Base-by-base conservation (phyloP, 1,140 invertebrate species). In the Cyclina sinensis region DNA sequence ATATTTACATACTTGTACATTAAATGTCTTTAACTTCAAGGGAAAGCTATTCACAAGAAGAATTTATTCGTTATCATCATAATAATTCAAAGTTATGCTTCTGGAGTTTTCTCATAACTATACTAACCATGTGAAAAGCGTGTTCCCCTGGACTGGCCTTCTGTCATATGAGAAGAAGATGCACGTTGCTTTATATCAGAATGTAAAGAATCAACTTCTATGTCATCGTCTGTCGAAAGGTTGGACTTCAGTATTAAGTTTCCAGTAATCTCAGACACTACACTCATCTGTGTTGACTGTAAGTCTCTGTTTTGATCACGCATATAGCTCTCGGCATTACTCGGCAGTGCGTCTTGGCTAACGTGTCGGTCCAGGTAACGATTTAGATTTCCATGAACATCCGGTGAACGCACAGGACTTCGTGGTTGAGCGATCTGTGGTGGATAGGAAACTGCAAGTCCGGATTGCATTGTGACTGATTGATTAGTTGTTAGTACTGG, bases 191-290 rank as follows among this genome's bases (percentile, higher is more conserved):
- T 4, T 14, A 43, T 43, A 43, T 4, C 5, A 43, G 14, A 43
- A 43, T 43, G 43, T 43, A 14, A 43, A 11, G 30, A 37, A 37
- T 78, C 74, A 2, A 78, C 46, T 27, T 78, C 74, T 9, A 78
- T 46, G 68, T 73, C 68, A 54, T 78, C 74, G 54, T 78, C 74
- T 24, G 48, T 35, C 1, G 74, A 78, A 35, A 78, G 46, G 54
- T 78, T 78, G 1, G 74, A 16, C 16, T 70, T 70, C 9, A 27
- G 12, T 18, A 32, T 32, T 4, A 65, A 30, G 12, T 65, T 32
- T 11, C 59, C 65, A 27, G 65, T 30, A 14, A 37, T 16, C 4
- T 70, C 3, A 16, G 65, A 70, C 14, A 70, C 32, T 7, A 37
- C 32, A 21, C 32, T 37, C 0, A 70, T 3, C 37, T n/a, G 11